Base-by-base conservation (phyloP, 2,113 vertebrate genomes). In the Zosterops japonicus region DNA sequence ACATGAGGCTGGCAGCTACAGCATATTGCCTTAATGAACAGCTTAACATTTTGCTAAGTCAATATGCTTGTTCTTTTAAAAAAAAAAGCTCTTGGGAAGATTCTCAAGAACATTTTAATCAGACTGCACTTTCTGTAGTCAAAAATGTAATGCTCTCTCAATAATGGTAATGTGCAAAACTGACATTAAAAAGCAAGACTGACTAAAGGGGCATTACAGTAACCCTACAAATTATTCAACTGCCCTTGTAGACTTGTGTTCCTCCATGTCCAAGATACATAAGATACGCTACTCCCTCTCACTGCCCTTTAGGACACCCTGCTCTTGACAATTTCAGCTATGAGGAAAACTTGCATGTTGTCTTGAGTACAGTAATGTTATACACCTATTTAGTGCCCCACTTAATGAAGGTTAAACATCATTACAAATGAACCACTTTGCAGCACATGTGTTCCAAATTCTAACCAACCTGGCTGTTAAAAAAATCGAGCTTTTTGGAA, bases 221-320 rank as follows among this genome's bases (percentile, higher is more conserved):
- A 82, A 69, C 12, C 8, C 15, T 69, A 63, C 36, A 69, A 42
- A 80, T 79, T 42, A 61, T 61, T 82, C 28, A 65, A 8, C 27
- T 65, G 21, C 31, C 47, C 31, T 1, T 0, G 13, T 39, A 53
- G 29, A 50, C 8, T 42, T 20, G 5, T 27, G 23, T n/a, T 91
- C 28, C 42, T 89, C 57, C 12, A 4, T 20, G 8, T 21, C 57
- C 53, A 29, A 23, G 25, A 57, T 5, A n/a, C 0, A 0, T 10
- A 82, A 49, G 4, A 56, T 24, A 36, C 15, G 7, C n/a, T 76
- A 39, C 50, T 15, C 9, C 31, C 13, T 70, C 31, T 83, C 39
- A 15, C 24, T 60, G 33, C 36, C 53, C 52, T 56, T 69, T 67
- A 80, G 42, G 63, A 74, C 27, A 83, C 10, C 11, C 33, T 3